Conservation (phyloP, 2,888 invertebrate species). For the Abrostola tripartita region DNA sequence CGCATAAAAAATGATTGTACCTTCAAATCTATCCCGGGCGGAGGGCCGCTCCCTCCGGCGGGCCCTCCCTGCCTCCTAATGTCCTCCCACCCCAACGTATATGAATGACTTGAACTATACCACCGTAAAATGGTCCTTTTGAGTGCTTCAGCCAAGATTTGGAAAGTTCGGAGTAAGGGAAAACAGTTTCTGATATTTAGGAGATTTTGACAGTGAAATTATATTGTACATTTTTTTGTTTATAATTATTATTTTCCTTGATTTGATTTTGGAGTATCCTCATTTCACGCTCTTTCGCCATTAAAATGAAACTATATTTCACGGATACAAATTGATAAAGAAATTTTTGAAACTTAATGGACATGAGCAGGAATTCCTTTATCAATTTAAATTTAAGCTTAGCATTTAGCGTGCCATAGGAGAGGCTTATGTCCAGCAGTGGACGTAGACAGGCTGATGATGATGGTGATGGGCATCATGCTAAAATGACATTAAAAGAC, state of each 20-base stretch:
- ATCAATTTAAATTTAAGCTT: too few relatives aligned
- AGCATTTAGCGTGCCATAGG: too few relatives aligned
- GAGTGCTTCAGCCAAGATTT: slow-evolving; percentile 57
- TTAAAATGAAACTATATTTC: too few relatives aligned
- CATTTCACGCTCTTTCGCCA: too few relatives aligned
- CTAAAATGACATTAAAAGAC: too few relatives aligned
- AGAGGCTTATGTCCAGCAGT: too few relatives aligned
- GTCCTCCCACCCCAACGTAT: slow-evolving; percentile 65
- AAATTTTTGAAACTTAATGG: too few relatives aligned
- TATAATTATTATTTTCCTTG: neutral
- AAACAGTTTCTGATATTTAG: slow-evolving; percentile 29
- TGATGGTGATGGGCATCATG: too few relatives aligned
- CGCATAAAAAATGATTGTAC: slow-evolving; percentile 89
- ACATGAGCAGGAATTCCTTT: too few relatives aligned
- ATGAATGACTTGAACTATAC: slow-evolving; percentile 76
- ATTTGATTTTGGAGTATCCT: neutral
- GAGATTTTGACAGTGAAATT: too few relatives aligned
- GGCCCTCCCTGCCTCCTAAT: slow-evolving; percentile 59
- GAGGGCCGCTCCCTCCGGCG: slow-evolving; percentile 76
- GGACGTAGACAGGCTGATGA: too few relatives aligned
- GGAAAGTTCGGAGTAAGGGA: slow-evolving; percentile 30
- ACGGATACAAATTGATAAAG: too few relatives aligned
- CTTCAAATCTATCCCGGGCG: slow-evolving; percentile 87
- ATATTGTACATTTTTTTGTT: neutral
- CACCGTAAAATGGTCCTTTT: slow-evolving; percentile 60